Conservation (phyloP, 1,140 invertebrate species). For the Drosophila tristis region DNA sequence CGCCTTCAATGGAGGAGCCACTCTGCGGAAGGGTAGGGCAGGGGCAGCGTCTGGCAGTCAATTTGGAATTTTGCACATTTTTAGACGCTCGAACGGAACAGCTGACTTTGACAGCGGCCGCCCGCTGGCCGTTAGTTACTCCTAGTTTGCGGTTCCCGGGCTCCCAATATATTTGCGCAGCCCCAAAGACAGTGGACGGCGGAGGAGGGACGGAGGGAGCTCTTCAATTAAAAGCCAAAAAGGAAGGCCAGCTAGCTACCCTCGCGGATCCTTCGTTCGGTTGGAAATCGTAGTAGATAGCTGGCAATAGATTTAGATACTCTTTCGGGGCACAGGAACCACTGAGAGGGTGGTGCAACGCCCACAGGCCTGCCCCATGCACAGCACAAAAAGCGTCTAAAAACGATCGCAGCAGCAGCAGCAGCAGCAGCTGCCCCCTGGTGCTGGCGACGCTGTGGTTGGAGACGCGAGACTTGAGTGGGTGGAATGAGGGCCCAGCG, state of each 20-base stretch:
- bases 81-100: slow-evolving; percentile 40
- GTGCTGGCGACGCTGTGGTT: too few relatives aligned
- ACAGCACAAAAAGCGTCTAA: too few relatives aligned
- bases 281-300: neutral
- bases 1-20: slow-evolving; percentile 67
- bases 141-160: slow-evolving; percentile 70
- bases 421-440: too few relatives aligned
- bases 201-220: slow-evolving; percentile 15
- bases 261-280: too few relatives aligned
- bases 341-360: too few relatives aligned
- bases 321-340: too few relatives aligned
- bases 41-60: slow-evolving; percentile 50
- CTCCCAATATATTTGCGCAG: slow-evolving; percentile 42
- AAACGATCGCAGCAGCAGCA: too few relatives aligned
- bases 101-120: slow-evolving; percentile 69
- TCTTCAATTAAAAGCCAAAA: slow-evolving; percentile 56
- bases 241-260: slow-evolving; percentile 15
- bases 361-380: too few relatives aligned
- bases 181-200: slow-evolving; percentile 21
- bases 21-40: neutral
- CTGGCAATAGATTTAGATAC: too few relatives aligned
- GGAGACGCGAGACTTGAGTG: neutral
- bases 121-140: slow-evolving; percentile 67
- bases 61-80: slow-evolving; percentile 71
- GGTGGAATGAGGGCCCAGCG: slow-evolving; percentile 21